phyloP scores from a whole-genome alignment of 2,113 vertebrate genomes.

The Benitochromis conjunctus region DNA sequence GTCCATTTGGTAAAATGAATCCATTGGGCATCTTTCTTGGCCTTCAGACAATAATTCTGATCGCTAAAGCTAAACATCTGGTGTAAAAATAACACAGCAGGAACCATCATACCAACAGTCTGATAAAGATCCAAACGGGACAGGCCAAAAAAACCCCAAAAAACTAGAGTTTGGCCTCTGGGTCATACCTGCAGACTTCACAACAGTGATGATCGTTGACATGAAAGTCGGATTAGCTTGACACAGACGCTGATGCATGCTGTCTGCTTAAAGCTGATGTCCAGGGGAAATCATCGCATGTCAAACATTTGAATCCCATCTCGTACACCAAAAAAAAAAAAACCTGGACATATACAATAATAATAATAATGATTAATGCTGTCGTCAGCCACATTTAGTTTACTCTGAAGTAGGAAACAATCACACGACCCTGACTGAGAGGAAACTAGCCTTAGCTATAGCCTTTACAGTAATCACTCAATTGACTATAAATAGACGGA shows the following conservation, averaged over 20 bases:
- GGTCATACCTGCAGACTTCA: not conserved
- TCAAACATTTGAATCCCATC: not conserved
- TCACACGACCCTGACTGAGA: accelerated
- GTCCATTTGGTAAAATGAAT: no score
- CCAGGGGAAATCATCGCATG: not conserved
- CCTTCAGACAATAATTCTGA: no score
- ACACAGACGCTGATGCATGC: not conserved
- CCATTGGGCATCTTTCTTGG: no score
- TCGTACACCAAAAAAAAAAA: not conserved
- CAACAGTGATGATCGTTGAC: not conserved
- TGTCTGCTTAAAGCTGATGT: not conserved
- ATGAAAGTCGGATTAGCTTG: not conserved
- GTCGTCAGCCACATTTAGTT: no score
- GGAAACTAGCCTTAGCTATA: not conserved
- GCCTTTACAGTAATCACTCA: not conserved
- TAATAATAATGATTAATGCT: no score
- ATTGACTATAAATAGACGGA: not conserved
- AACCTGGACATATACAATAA: no score
- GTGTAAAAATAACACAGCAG: no score
- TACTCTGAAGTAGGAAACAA: not conserved
- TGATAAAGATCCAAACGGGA: no score
- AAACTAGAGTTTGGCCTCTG: no score
- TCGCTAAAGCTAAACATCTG: no score
- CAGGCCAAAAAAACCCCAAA: no score
- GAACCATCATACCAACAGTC: no score